These are phyloP conservation scores for Achatina immaculata DNA, from an alignment of 1,140 invertebrate genomes.

Conservation along the genomic window DNA sequence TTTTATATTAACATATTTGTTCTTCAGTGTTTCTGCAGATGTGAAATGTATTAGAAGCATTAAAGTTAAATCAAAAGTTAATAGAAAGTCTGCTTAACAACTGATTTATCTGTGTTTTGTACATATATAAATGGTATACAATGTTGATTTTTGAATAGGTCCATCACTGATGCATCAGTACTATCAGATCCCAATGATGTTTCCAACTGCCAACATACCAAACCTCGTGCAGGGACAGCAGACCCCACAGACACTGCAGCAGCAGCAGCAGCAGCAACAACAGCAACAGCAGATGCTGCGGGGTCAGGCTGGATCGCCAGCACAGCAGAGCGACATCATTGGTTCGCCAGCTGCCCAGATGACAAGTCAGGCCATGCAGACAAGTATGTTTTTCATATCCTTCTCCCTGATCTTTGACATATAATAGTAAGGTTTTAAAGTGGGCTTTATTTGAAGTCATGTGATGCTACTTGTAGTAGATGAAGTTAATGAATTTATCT, in stretches of 20 bases:
- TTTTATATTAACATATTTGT: too few species aligned
- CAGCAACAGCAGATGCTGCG: conserved; percentile 62
- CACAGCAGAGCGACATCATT: conserved; percentile 73
- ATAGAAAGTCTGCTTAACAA: too few species aligned
- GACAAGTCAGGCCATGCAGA: conserved; percentile 47
- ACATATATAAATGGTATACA: too few species aligned
- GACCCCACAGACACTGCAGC: conserved; percentile 57
- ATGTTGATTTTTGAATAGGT: conserved; percentile 24
- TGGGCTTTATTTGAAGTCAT: too few species aligned
- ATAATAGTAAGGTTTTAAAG: too few species aligned
- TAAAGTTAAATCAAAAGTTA: too few species aligned
- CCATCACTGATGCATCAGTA: conserved; percentile 64
- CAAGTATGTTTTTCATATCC: conserved; percentile 50
- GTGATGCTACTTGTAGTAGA: too few species aligned
- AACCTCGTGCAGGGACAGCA: conserved; percentile 53
- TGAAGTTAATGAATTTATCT: too few species aligned
- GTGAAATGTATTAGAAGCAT: too few species aligned
- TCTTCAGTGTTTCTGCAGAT: too few species aligned
- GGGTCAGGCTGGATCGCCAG: conserved; percentile 67
- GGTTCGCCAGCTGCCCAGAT: conserved; percentile 44
- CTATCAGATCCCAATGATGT: conserved; percentile 58
- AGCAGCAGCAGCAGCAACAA: conserved; percentile 57
- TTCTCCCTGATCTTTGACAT: background rate
- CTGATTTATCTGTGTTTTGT: too few species aligned
- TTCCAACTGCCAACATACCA: conserved; percentile 74